These are phyloP conservation scores for Trichosurus vulpecula DNA, from an alignment of 2,797 vertebrate species.

Conservation along the genomic window DNA sequence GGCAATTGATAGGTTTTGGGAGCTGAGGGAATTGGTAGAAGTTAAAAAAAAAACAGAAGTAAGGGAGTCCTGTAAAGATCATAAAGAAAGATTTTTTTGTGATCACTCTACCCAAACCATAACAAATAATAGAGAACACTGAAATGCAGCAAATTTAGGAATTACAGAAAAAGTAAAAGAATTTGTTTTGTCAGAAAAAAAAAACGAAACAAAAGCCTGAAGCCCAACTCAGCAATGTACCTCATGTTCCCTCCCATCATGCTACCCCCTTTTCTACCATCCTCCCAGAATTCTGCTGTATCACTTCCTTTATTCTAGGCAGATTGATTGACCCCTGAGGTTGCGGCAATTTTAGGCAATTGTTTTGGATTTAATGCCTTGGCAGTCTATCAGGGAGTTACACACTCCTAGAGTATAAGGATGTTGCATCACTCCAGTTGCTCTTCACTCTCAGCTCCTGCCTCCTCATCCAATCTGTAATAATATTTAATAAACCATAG, in stretches of 20 bases:
- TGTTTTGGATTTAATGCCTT: no score
- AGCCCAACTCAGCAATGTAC: neutral
- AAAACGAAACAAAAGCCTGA: neutral
- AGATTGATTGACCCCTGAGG: no score
- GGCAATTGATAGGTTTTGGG: neutral
- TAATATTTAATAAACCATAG: no score
- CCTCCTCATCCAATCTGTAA: no score
- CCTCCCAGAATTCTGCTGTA: no score
- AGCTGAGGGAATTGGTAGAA: neutral
- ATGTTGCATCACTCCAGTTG: no score
- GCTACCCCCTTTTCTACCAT: no score
- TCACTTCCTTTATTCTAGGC: no score
- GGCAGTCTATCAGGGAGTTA: no score
- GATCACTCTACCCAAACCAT: neutral
- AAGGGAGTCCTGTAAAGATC: neutral
- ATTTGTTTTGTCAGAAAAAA: neutral
- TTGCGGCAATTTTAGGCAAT: no score
- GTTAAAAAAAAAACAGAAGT: neutral
- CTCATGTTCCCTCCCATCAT: neutral
- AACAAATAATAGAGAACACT: neutral
- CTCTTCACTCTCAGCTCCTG: no score
- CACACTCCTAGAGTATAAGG: no score
- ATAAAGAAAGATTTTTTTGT: neutral
- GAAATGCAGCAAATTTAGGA: neutral
- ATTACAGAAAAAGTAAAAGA: neutral